These are phyloP conservation scores for Andrena bucephala DNA, from an alignment of 2,888 invertebrate species.

Conservation along the genomic window DNA sequence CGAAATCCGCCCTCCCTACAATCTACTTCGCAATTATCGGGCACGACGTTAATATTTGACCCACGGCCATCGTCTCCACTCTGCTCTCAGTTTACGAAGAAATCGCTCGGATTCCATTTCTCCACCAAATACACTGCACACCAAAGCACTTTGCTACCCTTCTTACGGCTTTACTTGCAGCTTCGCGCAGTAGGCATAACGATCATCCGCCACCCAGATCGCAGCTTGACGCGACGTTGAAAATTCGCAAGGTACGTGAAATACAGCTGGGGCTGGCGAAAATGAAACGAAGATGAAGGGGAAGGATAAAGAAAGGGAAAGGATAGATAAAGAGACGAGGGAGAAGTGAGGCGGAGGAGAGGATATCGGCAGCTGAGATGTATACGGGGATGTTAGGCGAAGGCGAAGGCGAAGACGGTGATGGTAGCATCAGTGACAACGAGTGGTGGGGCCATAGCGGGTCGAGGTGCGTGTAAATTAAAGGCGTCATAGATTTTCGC, in stretches of 20 bases:
- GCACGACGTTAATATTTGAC: conserved; percentile 84
- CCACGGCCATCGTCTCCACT: conserved; percentile 64
- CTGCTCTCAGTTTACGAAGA: conserved; percentile 56
- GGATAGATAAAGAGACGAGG: not conserved
- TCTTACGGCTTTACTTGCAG: not conserved
- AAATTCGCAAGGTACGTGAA: too few species aligned
- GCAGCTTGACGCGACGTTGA: too few species aligned
- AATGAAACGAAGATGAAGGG: not conserved
- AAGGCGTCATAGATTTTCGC: conserved; percentile 85
- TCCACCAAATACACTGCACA: not conserved
- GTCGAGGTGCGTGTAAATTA: conserved; percentile 81
- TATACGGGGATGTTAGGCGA: not conserved
- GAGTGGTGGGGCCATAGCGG: conserved; percentile 37
- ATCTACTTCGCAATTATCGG: conserved; percentile 85
- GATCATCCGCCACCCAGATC: not conserved
- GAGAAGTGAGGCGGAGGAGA: not conserved
- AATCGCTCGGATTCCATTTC: conserved; percentile 12
- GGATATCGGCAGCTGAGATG: not conserved
- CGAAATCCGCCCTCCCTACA: conserved; percentile 79
- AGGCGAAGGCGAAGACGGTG: conserved; percentile 1
- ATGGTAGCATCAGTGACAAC: conserved; percentile 22
- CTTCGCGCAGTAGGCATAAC: not conserved
- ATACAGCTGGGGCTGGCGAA: not conserved
- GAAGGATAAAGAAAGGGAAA: not conserved
- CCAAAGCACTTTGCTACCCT: not conserved